Percentiles rank a stretch among this genome's conserved stretches.
These are phyloP conservation scores for Ophonus ardosiacus DNA, from an alignment of 2,888 invertebrate genomes.

Conservation along the genomic window DNA sequence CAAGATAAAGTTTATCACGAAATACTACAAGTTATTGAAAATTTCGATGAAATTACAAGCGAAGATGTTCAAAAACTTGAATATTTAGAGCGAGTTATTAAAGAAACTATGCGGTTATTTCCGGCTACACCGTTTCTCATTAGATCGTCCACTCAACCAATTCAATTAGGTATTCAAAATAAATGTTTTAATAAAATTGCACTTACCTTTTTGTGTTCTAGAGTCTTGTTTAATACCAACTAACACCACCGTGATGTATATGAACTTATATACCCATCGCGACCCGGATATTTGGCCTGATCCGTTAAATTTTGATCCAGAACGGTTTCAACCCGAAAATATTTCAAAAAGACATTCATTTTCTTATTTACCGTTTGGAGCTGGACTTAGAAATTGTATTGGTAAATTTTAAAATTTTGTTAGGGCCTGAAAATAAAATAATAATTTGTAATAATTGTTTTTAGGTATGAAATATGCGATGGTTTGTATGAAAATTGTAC, in stretches of 20 bases:
- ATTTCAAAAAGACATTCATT: not conserved
- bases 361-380: slow-evolving; percentile 37
- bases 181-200: not conserved
- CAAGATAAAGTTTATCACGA: slow-evolving; percentile 76
- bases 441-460: not conserved
- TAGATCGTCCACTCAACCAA: slow-evolving; percentile 56
- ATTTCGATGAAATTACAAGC: slow-evolving; percentile 71
- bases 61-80: slow-evolving; percentile 78
- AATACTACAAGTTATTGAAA: slow-evolving; percentile 36
- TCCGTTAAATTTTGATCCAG: slow-evolving; percentile 37
- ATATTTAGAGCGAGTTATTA: slow-evolving; percentile 79
- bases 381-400: slow-evolving; percentile 25
- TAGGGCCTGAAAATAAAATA: not conserved
- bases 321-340: slow-evolving; percentile 32
- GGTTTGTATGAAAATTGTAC: slow-evolving; percentile 16
- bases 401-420: slow-evolving; percentile 15
- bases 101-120: slow-evolving; percentile 79
- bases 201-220: not conserved
- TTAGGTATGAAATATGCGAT: slow-evolving; percentile 14
- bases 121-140: slow-evolving; percentile 75
- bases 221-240: slow-evolving; percentile 16
- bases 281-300: slow-evolving; percentile 24
- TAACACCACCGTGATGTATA: not conserved
- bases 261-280: slow-evolving; percentile 3
- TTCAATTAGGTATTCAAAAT: slow-evolving; percentile 52